Conservation (phyloP, 2,888 invertebrate species). For the Rhagonycha lutea region DNA sequence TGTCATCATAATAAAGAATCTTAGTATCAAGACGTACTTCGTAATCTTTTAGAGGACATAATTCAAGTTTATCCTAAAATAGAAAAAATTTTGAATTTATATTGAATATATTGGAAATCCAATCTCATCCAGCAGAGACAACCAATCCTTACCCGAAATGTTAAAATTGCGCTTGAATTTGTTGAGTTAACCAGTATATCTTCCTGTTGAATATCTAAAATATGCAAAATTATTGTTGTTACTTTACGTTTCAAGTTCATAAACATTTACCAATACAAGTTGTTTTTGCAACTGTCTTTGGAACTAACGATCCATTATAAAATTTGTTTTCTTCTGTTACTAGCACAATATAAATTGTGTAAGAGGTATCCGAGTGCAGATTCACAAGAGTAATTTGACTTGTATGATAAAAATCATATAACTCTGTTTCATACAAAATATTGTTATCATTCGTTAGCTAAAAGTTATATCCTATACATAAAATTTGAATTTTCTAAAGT, state of each 20-base stretch:
- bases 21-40: neutral
- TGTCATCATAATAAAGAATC: neutral
- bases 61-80: conserved; percentile 3
- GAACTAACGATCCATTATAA: neutral
- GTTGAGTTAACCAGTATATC: neutral
- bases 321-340: neutral
- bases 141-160: neutral
- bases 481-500: no score
- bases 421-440: neutral
- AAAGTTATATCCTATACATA: no score
- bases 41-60: neutral
- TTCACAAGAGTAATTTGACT: neutral
- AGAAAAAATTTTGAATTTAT: neutral
- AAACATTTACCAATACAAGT: conserved; percentile 12
- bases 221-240: neutral
- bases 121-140: neutral
- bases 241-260: neutral
- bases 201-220: conserved; percentile 7
- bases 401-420: neutral
- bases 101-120: neutral
- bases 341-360: conserved; percentile 9
- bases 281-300: neutral
- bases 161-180: neutral
- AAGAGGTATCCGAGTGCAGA: neutral
- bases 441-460: neutral